A percentile compares a stretch with the other conserved stretches of the same genome.
These are phyloP conservation scores for Polyodon spathula DNA, from an alignment of 2,113 vertebrate genomes.

Conservation along the genomic window DNA sequence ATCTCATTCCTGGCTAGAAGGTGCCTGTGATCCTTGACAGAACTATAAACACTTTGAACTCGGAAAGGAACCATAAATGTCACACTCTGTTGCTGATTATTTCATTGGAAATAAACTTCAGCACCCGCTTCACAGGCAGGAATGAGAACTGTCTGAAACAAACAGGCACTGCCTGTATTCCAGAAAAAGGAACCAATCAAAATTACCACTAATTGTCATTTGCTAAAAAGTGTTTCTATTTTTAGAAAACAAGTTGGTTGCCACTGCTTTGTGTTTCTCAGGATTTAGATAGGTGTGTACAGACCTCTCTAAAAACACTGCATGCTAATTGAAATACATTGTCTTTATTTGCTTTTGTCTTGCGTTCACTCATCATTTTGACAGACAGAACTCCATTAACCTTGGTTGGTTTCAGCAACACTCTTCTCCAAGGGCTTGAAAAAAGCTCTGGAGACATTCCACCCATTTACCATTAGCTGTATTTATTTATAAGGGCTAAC, in stretches of 20 bases:
- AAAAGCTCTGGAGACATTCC: background rate
- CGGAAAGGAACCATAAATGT: constrained; percentile 51
- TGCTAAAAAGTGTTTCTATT: constrained; percentile 70
- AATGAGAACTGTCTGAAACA: constrained; percentile 54
- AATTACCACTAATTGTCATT: constrained; percentile 72
- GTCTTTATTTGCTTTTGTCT: constrained; percentile 73
- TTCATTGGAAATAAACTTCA: constrained; percentile 57
- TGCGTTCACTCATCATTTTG: constrained; percentile 83
- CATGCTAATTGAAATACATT: constrained; percentile 80
- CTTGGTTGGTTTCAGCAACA: constrained; percentile 25
- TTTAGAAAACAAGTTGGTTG: constrained; percentile 53
- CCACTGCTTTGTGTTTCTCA: constrained; percentile 65
- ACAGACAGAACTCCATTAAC: constrained; percentile 80
- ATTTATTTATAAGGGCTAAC: too few relatives aligned
- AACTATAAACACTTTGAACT: constrained; percentile 57
- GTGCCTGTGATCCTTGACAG: constrained; percentile 70
- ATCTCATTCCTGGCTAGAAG: constrained; percentile 62
- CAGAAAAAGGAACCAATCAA: constrained; percentile 55
- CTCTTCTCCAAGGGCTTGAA: background rate
- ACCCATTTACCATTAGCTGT: too few relatives aligned
- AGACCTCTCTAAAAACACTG: constrained; percentile 38
- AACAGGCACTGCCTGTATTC: constrained; percentile 72
- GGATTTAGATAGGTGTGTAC: constrained; percentile 49
- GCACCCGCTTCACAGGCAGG: constrained; percentile 33
- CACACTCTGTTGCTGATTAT: constrained; percentile 57